Percentiles rank a stretch among this genome's conserved stretches.
phyloP scores from a whole-genome alignment of 92 coral and sea anemone species.

The Montipora capitata region DNA sequence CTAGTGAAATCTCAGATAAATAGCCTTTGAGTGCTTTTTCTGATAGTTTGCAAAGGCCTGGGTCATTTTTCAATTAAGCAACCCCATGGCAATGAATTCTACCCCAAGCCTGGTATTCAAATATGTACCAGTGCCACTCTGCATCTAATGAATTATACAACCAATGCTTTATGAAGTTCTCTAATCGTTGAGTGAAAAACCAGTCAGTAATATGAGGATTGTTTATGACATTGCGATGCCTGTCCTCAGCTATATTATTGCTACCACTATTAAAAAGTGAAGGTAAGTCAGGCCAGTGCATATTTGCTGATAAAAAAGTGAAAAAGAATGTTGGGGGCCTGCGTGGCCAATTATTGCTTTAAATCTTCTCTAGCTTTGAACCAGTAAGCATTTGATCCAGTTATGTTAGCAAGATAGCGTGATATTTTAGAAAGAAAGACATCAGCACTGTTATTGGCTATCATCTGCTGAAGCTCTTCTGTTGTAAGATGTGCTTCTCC shows the following conservation, averaged over 20 bases:
- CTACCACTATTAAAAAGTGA: slow-evolving; percentile 30
- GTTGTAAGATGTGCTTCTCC: not conserved
- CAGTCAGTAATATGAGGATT: slow-evolving; percentile 31
- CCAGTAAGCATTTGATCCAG: too few relatives aligned
- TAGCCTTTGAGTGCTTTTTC: slow-evolving; percentile 70
- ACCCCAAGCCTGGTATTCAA: too few relatives aligned
- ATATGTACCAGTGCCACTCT: too few relatives aligned
- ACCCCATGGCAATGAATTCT: too few relatives aligned
- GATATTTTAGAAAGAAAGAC: slow-evolving; percentile 60
- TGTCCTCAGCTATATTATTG: slow-evolving; percentile 30
- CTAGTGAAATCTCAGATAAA: slow-evolving; percentile 52
- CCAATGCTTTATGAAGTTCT: not conserved
- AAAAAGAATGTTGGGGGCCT: slow-evolving; percentile 73
- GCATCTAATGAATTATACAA: too few relatives aligned
- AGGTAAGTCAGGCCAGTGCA: not conserved
- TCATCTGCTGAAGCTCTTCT: slow-evolving; percentile 67
- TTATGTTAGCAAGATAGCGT: slow-evolving; percentile 58
- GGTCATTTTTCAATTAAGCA: slow-evolving; percentile 7
- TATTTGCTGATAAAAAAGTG: slow-evolving; percentile 58
- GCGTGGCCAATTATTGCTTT: slow-evolving; percentile 35
- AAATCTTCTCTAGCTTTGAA: too few relatives aligned
- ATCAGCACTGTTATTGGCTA: slow-evolving; percentile 29
- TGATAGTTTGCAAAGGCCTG: slow-evolving; percentile 71
- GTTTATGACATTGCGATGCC: slow-evolving; percentile 52
- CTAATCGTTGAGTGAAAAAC: slow-evolving; percentile 57